Conservation (phyloP, 2,797 vertebrate genomes). For the Eurystomus glaucurus region DNA sequence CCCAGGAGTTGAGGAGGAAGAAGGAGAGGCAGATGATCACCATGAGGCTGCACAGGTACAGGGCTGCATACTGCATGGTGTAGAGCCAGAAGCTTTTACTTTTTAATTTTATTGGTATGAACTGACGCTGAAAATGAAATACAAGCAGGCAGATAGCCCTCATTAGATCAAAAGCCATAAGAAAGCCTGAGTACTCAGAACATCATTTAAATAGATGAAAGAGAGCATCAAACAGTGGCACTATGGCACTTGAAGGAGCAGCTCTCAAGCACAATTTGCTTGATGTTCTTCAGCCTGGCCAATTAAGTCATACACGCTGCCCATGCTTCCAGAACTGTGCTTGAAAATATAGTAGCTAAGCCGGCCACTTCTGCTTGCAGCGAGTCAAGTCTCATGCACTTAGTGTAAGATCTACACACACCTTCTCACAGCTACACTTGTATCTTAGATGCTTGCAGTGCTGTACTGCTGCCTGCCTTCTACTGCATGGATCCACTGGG, state of each 20-base stretch:
- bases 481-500: accelerated
- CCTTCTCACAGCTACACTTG: not conserved
- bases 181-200: not conserved
- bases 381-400: accelerated
- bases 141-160: not conserved
- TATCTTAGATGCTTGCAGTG: accelerated
- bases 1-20: conserved; percentile 97
- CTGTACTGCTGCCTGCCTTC: not conserved
- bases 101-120: conserved; percentile 90
- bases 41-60: conserved; percentile 93
- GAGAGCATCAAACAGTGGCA: not conserved
- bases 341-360: not conserved
- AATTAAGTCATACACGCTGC: not conserved
- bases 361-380: not conserved
- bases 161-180: not conserved
- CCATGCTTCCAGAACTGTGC: not conserved
- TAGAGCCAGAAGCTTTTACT: conserved; percentile 93
- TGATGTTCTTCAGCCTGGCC: not conserved
- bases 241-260: not conserved
- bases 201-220: not conserved
- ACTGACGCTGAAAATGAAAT: conserved; percentile 87
- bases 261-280: not conserved
- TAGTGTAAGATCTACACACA: not conserved
- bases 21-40: conserved; percentile 94
- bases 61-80: conserved; percentile 89